Percentiles rank a stretch among this genome's conserved stretches.
These are phyloP conservation scores for Bombus balteatus DNA, from an alignment of 1,140 invertebrate genomes.

Conservation along the genomic window DNA sequence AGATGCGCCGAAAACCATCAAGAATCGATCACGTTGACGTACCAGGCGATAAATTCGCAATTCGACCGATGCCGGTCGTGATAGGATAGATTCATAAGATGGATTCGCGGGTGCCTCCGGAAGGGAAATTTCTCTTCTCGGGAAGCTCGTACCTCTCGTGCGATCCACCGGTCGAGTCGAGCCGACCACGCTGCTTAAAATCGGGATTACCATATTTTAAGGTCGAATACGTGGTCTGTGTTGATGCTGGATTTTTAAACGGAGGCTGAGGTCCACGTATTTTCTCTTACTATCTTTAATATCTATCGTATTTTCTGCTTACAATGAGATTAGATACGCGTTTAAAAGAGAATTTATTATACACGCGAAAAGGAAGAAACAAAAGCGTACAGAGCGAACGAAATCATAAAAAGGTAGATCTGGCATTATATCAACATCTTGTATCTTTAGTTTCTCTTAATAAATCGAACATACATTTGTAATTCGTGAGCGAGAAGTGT, in stretches of 20 bases:
- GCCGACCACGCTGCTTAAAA: not conserved
- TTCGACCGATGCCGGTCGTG: slow-evolving; percentile 27
- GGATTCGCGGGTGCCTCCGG: slow-evolving; percentile 11
- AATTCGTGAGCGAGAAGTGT: no score
- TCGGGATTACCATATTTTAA: slow-evolving; percentile 1
- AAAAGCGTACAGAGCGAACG: no score
- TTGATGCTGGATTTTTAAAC: not conserved
- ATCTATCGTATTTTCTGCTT: no score
- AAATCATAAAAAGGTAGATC: not conserved
- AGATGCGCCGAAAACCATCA: slow-evolving; percentile 39
- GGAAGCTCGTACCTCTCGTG: not conserved
- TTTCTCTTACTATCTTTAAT: no score
- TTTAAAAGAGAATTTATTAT: not conserved
- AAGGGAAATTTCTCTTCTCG: slow-evolving; percentile 34
- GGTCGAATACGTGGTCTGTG: not conserved
- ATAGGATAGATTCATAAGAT: slow-evolving; percentile 38
- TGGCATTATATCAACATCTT: not conserved
- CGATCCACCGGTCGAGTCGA: not conserved
- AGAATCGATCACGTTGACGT: slow-evolving; percentile 46
- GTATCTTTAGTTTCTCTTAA: no score
- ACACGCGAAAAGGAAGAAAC: not conserved
- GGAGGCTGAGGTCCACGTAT: no score
- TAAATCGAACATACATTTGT: no score
- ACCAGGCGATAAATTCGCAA: slow-evolving; percentile 41
- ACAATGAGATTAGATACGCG: no score